A percentile compares a stretch with the other conserved stretches of the same genome.
Conservation (phyloP, 1,140 invertebrate genomes). For the Drosophila malerkotliana region DNA sequence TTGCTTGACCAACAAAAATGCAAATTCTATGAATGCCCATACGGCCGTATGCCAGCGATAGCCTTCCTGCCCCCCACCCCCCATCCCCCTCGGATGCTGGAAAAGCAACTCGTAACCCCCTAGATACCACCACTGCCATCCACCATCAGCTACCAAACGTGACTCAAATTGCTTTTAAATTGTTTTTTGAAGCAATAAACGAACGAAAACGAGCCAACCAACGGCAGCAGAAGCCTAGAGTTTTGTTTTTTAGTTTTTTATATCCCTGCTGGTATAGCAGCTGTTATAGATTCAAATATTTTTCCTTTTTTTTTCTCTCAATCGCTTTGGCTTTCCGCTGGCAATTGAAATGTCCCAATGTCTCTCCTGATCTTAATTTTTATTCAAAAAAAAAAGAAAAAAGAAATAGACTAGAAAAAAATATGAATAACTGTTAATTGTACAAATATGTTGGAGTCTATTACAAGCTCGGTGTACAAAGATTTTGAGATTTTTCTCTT, state of each 20-base stretch:
- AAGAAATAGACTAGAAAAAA: no score
- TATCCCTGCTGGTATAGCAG: conserved; percentile 32
- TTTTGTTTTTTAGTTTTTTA: conserved; percentile 16
- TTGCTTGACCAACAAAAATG: conserved; percentile 53
- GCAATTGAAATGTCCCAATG: conserved; percentile 71
- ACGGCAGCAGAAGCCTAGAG: conserved; percentile 37
- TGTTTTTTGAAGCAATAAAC: conserved; percentile 66
- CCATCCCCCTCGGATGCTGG: no score
- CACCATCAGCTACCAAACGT: conserved; percentile 22
- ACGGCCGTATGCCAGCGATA: background rate
- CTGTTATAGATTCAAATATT: conserved; percentile 35
- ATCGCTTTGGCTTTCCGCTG: conserved; percentile 7
- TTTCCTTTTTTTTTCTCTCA: conserved; percentile 18
- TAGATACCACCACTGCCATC: background rate
- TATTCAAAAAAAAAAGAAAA: conserved; percentile 3
- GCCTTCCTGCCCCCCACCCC: no score
- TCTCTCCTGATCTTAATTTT: conserved; percentile 2
- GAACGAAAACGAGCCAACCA: conserved; percentile 25
- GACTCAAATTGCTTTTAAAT: conserved; percentile 82
- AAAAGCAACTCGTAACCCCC: background rate
- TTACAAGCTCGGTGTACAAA: conserved; percentile 13
- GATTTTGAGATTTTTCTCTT: conserved; percentile 8
- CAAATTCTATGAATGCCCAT: conserved; percentile 71
- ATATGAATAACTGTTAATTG: conserved; percentile 45
- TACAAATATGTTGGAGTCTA: conserved; percentile 32